Evolutionary conservation across 2,797 vertebrate species (phyloP).

Genomic region (Poecilia gillii): DNA sequence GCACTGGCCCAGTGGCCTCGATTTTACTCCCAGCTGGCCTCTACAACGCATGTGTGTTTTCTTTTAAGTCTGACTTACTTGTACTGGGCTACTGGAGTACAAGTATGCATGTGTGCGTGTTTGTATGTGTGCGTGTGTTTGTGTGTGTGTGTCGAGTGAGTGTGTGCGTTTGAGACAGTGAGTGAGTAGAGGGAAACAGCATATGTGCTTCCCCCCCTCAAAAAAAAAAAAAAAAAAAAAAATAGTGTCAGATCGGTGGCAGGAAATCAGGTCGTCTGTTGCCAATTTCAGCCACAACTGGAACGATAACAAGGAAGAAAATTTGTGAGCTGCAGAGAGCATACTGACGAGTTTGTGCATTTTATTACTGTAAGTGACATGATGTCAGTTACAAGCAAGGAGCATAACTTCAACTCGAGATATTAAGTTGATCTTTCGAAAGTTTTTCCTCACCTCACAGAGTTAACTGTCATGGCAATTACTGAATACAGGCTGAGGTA

Average conservation of each 20-base stretch:
- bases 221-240: slow-evolving; percentile 59
- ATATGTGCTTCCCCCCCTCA: slow-evolving; percentile 48
- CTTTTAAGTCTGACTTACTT: slow-evolving; percentile 89
- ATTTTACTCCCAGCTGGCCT: slow-evolving; percentile 77
- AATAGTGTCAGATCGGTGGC: slow-evolving; percentile 72
- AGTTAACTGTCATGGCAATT: not conserved
- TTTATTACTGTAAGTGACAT: slow-evolving; percentile 23
- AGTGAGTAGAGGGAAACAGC: slow-evolving; percentile 37
- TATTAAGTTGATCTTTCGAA: not conserved
- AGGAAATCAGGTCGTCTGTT: slow-evolving; percentile 73
- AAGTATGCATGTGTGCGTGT: not conserved
- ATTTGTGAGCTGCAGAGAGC: slow-evolving; percentile 42
- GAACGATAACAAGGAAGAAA: slow-evolving; percentile 40
- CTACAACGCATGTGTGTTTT: slow-evolving; percentile 80
- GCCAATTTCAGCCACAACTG: slow-evolving; percentile 61
- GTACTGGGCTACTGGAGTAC: slow-evolving; percentile 57
- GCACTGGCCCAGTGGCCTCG: slow-evolving; percentile 84
- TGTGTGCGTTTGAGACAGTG: slow-evolving; percentile 15
- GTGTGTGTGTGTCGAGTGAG: slow-evolving; percentile 23
- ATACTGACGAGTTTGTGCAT: slow-evolving; percentile 30
- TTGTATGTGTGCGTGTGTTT: slow-evolving; percentile 6
- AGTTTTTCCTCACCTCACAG: not conserved
- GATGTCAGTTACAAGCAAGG: not conserved
- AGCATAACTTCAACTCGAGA: slow-evolving; percentile 1
- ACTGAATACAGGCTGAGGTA: not conserved